Evolutionary conservation across 1,140 invertebrate genomes (phyloP).

Genomic region (Neomicropteryx cornuta): DNA sequence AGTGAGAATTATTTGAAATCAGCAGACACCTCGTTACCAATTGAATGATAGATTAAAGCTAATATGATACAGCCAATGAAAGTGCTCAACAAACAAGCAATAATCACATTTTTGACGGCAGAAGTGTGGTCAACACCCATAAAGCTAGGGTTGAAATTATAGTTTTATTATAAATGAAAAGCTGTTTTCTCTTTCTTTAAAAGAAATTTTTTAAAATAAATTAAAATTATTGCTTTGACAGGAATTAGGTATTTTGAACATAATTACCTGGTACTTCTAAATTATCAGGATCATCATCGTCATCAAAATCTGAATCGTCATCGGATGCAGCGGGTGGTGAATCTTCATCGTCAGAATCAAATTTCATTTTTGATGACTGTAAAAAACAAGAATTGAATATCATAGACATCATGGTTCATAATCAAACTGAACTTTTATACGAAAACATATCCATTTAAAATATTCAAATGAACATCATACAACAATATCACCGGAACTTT

Average conservation of each 20-base stretch:
- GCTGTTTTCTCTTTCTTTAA: too few species aligned
- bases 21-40: too few species aligned
- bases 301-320: constrained; percentile 63
- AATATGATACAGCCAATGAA: too few species aligned
- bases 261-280: constrained; percentile 72
- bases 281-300: constrained; percentile 82
- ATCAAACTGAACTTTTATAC: background rate
- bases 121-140: too few species aligned
- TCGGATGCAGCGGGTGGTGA: constrained; percentile 58
- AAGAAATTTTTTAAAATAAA: too few species aligned
- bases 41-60: too few species aligned
- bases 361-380: constrained; percentile 28
- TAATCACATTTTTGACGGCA: too few species aligned
- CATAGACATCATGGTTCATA: background rate
- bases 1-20: too few species aligned
- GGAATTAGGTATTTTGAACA: constrained; percentile 2
- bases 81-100: too few species aligned
- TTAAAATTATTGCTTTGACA: constrained; percentile 2
- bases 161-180: too few species aligned
- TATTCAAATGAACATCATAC: background rate
- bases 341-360: constrained; percentile 34
- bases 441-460: background rate
- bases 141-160: too few species aligned
- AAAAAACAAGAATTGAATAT: constrained; percentile 1
- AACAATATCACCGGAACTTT: background rate